These are phyloP conservation scores for Tinea trinotella DNA, from an alignment of 2,888 invertebrate genomes.

Conservation along the genomic window DNA sequence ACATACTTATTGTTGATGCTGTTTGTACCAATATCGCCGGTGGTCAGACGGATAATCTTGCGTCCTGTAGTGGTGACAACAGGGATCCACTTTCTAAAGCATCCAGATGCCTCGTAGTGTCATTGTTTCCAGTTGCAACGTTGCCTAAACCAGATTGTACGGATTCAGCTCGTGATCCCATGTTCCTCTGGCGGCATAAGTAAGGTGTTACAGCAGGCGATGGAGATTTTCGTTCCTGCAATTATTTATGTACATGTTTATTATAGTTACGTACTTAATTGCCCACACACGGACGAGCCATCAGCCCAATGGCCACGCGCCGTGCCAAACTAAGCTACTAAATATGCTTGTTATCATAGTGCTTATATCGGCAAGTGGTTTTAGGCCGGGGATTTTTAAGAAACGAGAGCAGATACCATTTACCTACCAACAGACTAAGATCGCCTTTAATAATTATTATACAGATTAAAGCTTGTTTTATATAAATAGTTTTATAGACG, in stretches of 20 bases:
- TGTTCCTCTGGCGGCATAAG: constrained; percentile 84
- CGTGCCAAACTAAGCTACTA: no score
- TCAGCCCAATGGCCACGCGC: no score
- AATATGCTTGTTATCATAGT: no score
- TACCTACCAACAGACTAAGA: no score
- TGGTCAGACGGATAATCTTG: constrained; percentile 51
- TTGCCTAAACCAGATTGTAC: constrained; percentile 44
- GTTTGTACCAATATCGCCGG: constrained; percentile 21
- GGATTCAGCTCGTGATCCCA: constrained; percentile 69
- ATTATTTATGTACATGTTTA: constrained; percentile 16
- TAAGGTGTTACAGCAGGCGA: constrained; percentile 87
- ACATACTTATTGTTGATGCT: constrained; percentile 19
- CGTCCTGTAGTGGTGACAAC: constrained; percentile 50
- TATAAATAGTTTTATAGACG: no score
- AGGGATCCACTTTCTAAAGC: constrained; percentile 63
- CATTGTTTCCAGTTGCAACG: constrained; percentile 29
- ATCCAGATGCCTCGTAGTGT: constrained; percentile 49
- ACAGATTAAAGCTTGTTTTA: no score
- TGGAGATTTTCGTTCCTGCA: constrained; percentile 51
- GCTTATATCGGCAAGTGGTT: no score
- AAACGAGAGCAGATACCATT: no score
- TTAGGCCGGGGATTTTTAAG: no score
- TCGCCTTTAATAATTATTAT: no score
- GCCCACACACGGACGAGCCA: no score
- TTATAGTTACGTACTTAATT: no score